phyloP scores from a whole-genome alignment of 2,888 invertebrate genomes.

The Dichetophora obliterata region DNA sequence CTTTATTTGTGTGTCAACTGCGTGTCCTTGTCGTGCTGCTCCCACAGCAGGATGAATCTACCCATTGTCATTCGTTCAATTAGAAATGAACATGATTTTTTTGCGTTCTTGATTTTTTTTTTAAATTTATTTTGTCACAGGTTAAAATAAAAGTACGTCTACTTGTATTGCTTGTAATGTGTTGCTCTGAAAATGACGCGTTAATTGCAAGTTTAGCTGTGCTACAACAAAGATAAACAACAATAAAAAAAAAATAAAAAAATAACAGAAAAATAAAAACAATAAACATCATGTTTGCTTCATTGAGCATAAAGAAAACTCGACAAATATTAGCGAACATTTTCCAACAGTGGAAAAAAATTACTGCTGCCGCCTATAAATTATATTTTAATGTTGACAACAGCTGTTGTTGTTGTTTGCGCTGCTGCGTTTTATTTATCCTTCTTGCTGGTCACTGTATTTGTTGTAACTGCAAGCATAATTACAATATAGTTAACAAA shows the following conservation, averaged over 20 bases:
- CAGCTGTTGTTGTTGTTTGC: conserved; percentile 11
- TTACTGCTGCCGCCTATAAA: background rate
- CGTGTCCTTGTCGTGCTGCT: background rate
- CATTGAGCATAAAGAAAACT: too few relatives aligned
- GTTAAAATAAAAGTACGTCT: background rate
- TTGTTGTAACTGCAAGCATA: conserved; percentile 18
- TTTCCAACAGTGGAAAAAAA: background rate
- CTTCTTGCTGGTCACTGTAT: background rate
- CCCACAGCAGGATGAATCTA: too few relatives aligned
- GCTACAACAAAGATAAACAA: background rate
- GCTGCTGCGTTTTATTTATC: background rate
- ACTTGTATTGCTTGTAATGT: background rate
- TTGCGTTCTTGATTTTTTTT: background rate
- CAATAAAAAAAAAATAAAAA: background rate
- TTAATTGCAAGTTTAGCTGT: background rate
- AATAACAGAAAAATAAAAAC: background rate
- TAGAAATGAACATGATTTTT: background rate
- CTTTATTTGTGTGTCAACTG: conserved; percentile 5
- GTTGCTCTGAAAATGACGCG: background rate
- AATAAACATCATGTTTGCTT: background rate
- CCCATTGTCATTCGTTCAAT: background rate
- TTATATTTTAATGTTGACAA: background rate
- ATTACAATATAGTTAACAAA: conserved; percentile 8
- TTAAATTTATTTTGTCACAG: background rate
- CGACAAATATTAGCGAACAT: too few relatives aligned